Evolutionary conservation across 2,113 vertebrate species (phyloP).

Genomic region (Neofelis nebulosa): DNA sequence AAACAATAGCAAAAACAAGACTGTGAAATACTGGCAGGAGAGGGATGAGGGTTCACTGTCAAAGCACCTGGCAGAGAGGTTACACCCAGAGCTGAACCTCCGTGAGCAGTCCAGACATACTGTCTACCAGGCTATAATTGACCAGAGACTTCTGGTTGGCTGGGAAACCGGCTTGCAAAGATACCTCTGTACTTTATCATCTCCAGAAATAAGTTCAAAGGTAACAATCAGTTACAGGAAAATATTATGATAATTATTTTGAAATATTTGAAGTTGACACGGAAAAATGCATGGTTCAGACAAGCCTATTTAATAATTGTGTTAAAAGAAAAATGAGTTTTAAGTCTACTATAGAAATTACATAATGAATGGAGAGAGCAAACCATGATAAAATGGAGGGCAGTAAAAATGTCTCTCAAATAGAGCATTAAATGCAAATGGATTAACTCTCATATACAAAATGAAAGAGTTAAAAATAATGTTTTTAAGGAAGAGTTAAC

Average conservation of each 20-base stretch:
- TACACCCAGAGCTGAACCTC: background rate
- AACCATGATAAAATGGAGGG: background rate
- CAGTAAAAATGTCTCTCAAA: background rate
- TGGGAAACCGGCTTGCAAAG: background rate
- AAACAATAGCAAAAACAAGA: background rate
- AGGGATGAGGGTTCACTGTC: background rate
- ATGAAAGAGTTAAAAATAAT: background rate
- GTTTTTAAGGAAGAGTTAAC: background rate
- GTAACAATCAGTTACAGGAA: background rate
- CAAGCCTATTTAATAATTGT: background rate
- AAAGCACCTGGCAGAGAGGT: background rate
- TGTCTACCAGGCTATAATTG: background rate
- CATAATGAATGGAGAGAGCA: background rate
- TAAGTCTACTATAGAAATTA: background rate
- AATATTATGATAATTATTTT: background rate
- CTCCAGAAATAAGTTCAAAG: constrained; percentile 6
- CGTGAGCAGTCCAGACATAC: background rate
- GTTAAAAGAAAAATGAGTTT: background rate
- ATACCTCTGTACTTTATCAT: background rate
- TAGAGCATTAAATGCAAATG: background rate
- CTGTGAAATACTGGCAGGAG: background rate
- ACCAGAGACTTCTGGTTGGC: background rate
- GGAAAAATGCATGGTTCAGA: background rate
- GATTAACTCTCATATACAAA: background rate
- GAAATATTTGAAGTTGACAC: background rate